These are phyloP conservation scores for Amblyornis subalaris DNA, from an alignment of 2,113 vertebrate genomes.

Conservation along the genomic window DNA sequence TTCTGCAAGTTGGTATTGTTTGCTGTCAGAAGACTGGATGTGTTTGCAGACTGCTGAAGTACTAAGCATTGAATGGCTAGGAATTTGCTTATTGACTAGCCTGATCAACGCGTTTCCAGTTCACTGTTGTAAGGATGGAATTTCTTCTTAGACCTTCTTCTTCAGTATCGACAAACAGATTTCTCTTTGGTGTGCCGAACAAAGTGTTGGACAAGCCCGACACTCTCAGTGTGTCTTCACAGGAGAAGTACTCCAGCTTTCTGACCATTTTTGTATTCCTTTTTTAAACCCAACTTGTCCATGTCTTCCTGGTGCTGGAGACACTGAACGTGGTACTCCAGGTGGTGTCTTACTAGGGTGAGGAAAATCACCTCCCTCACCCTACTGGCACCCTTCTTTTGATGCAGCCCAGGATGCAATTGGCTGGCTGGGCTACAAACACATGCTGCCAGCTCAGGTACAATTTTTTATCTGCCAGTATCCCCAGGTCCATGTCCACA, in stretches of 20 bases:
- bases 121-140: background rate
- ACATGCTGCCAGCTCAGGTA: accelerated
- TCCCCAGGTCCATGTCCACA: accelerated
- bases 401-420: background rate
- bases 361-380: accelerated
- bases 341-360: background rate
- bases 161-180: background rate
- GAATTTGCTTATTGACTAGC: background rate
- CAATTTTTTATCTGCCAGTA: background rate
- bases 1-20: background rate
- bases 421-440: background rate
- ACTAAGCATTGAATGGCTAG: background rate
- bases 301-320: background rate
- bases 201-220: background rate
- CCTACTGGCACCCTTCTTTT: background rate
- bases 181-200: background rate
- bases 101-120: background rate
- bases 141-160: background rate
- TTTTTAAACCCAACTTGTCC: background rate
- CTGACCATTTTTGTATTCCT: background rate
- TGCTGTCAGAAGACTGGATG: background rate
- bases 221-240: accelerated
- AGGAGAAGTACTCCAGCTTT: background rate
- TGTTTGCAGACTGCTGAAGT: background rate
- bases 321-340: background rate